Percentiles rank a stretch among this genome's conserved stretches.
Evolutionary conservation across 2,797 vertebrate species (phyloP).

Genomic region (Sebastes diploproa): DNA sequence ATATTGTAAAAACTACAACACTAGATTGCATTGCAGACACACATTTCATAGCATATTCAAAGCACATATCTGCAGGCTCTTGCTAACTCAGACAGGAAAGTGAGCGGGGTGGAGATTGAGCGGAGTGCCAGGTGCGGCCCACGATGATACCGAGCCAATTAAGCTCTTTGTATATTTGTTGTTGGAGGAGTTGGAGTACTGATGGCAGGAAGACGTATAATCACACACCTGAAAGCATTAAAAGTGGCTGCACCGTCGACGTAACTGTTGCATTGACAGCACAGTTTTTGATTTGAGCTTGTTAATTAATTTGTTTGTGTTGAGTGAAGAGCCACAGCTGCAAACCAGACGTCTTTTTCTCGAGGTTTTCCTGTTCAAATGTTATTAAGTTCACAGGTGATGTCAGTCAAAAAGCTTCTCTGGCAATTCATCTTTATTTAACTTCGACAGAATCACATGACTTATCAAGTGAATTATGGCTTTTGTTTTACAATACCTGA

Average conservation of each 20-base stretch:
- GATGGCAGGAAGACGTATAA: not conserved
- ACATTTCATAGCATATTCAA: not conserved
- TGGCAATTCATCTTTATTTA: not conserved
- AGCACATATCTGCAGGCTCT: not conserved
- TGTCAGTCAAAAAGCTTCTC: not conserved
- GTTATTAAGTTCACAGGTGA: not conserved
- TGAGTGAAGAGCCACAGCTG: constrained; percentile 10
- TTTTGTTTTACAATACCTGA: no score
- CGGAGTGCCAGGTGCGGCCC: constrained; percentile 35
- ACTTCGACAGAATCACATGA: not conserved
- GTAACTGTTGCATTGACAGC: not conserved
- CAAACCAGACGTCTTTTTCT: not conserved
- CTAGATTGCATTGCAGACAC: not conserved
- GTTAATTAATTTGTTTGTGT: not conserved
- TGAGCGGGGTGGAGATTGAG: not conserved
- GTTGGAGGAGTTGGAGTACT: not conserved
- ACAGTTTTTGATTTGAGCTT: not conserved
- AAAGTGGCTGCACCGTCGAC: not conserved
- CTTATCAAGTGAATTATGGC: no score
- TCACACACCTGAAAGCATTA: constrained; percentile 12
- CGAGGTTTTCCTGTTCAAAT: fast-evolving
- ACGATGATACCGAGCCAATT: constrained; percentile 2
- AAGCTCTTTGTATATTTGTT: constrained; percentile 1
- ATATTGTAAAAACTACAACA: not conserved
- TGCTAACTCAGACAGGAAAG: not conserved